Evolutionary conservation across 1,140 invertebrate genomes (phyloP).

Genomic region (Bombus impatiens): DNA sequence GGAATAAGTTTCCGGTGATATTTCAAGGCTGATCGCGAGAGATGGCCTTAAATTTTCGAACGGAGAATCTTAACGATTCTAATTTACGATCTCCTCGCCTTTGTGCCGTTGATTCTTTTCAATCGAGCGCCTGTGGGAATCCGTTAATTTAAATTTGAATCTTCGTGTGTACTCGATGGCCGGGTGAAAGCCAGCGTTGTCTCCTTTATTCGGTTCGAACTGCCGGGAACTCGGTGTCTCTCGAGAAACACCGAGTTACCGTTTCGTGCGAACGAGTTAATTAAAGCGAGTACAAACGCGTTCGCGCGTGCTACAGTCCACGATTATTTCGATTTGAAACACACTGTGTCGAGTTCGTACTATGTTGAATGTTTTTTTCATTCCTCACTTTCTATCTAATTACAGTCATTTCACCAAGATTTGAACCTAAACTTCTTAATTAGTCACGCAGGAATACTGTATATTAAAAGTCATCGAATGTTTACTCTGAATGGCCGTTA

Average conservation of each 20-base stretch:
- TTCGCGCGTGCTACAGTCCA: slow-evolving; percentile 19
- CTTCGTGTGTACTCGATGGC: not conserved
- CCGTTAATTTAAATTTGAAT: slow-evolving; percentile 51
- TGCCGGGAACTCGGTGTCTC: slow-evolving; percentile 50
- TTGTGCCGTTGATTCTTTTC: not conserved
- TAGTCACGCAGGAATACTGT: not conserved
- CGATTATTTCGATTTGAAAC: slow-evolving; percentile 26
- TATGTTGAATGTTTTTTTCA: not conserved
- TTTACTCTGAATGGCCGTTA: not conserved
- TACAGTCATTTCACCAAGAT: slow-evolving; percentile 33
- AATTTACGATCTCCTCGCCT: not conserved
- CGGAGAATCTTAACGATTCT: not conserved
- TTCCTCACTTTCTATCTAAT: slow-evolving; percentile 32
- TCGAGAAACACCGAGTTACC: slow-evolving; percentile 37
- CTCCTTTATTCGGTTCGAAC: slow-evolving; percentile 45
- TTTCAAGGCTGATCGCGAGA: slow-evolving; percentile 45
- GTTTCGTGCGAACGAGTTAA: slow-evolving; percentile 50
- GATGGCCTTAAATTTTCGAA: slow-evolving; percentile 48
- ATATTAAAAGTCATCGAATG: not conserved
- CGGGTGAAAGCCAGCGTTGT: slow-evolving; percentile 62
- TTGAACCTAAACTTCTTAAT: not conserved
- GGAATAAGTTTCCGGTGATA: slow-evolving; percentile 45
- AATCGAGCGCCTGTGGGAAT: not conserved
- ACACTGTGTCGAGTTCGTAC: not conserved
- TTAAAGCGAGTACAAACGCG: slow-evolving; percentile 48